phyloP scores from a whole-genome alignment of 2,888 invertebrate species.

The Ceratothoa steindachneri region DNA sequence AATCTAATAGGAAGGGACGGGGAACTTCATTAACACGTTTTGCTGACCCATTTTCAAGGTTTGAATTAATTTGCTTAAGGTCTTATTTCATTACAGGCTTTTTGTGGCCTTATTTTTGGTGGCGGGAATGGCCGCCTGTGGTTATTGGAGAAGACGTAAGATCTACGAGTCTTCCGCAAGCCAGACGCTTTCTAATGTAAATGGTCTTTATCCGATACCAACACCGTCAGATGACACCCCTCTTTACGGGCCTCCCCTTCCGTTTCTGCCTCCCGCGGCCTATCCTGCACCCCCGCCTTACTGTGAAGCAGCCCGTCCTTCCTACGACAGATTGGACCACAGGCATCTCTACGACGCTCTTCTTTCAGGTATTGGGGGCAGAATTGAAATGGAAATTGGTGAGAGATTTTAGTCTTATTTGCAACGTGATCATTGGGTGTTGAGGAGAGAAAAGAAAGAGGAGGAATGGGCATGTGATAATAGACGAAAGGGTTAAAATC shows the following conservation, averaged over 20 bases:
- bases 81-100: background rate
- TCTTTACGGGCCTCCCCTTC: constrained; percentile 25
- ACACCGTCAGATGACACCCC: constrained; percentile 34
- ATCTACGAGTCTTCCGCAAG: constrained; percentile 28
- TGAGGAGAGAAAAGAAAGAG: no score
- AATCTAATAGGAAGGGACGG: no score
- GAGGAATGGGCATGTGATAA: no score
- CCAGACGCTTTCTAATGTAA: constrained; percentile 23
- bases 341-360: constrained; percentile 29
- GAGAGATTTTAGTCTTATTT: background rate
- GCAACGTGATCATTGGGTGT: background rate
- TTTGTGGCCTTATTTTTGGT: constrained; percentile 1
- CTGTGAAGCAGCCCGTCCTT: constrained; percentile 30
- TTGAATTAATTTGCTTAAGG: no score
- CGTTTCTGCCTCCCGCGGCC: constrained; percentile 32
- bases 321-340: constrained; percentile 28
- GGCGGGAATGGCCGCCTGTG: background rate
- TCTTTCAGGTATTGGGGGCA: constrained; percentile 20
- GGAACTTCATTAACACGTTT: no score
- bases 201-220: constrained; percentile 21
- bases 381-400: background rate
- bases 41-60: no score
- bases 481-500: no score
- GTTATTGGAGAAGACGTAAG: constrained; percentile 4
- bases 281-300: constrained; percentile 35